A percentile compares a stretch with the other conserved stretches of the same genome.
Conservation (phyloP, 2,113 vertebrate genomes). For the Bujurquina vittata region DNA sequence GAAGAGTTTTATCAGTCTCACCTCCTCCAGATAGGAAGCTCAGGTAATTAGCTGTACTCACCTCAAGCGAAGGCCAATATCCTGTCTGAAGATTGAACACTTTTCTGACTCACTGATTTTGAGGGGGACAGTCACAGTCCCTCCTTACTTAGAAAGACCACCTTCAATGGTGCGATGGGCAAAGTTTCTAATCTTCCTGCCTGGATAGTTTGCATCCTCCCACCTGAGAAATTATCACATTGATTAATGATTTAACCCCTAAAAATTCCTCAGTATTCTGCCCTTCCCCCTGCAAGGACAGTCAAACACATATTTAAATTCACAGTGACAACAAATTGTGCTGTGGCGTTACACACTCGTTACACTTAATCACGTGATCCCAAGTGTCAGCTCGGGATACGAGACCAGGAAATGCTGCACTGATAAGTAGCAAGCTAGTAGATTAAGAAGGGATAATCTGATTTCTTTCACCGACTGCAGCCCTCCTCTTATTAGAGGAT, state of each 20-base stretch:
- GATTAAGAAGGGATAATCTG: conserved; percentile 63
- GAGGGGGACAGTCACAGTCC: conserved; percentile 11
- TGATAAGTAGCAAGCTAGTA: conserved; percentile 38
- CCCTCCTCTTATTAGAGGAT: conserved; percentile 45
- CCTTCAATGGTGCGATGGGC: conserved; percentile 49
- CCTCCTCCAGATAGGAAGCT: conserved; percentile 80
- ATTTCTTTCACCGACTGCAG: conserved; percentile 63
- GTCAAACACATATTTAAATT: conserved; percentile 28
- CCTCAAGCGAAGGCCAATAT: conserved; percentile 72
- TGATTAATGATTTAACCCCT: conserved; percentile 49
- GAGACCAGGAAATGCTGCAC: conserved; percentile 40
- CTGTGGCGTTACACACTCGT: conserved; percentile 24
- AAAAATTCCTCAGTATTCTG: conserved; percentile 29
- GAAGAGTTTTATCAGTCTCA: conserved; percentile 74
- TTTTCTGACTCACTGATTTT: conserved; percentile 77
- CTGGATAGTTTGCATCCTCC: conserved; percentile 57
- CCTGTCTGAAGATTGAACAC: conserved; percentile 73
- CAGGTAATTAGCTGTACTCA: conserved; percentile 74
- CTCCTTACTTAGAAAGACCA: conserved; percentile 43
- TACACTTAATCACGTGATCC: conserved; percentile 55
- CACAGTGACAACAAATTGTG: conserved; percentile 2
- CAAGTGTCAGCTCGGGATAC: conserved; percentile 43
- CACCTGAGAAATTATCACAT: conserved; percentile 44
- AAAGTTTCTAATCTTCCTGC: conserved; percentile 56
- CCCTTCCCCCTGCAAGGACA: background rate